Evolutionary conservation across 2,797 vertebrate species (phyloP), one percentile per base, ranked within the genome.

Genomic region (Dendrocincla tyrannina): DNA sequence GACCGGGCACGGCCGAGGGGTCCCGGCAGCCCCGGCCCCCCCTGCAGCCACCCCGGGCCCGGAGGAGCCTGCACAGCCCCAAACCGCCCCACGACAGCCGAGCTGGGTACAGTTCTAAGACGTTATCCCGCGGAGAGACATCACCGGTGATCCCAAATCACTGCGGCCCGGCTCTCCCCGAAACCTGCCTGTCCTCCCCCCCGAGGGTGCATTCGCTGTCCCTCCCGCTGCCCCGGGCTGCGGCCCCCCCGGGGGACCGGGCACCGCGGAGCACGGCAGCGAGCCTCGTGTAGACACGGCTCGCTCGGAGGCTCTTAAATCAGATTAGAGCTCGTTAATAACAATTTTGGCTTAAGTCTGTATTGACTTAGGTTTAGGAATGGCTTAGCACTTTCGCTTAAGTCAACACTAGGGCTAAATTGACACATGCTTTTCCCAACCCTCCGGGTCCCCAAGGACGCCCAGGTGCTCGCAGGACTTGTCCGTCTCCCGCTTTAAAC

Each of bases 281-380:
- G 70, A n/a, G 56, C 72, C 56, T 56, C 63, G 24, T 77, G 86
- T 87, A 56, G 92, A 93, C 95, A 63, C n/a, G 49, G 59, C 81
- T 85, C 30, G 56, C 75, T 68, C 81, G 37, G 74, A 86, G 90
- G 67, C 81, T 91, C 86, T 92, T 85, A 96, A 96, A 94, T 96
- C 94, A 96, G 93, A 92, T 94, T 97, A 96, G 88, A 83, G 85
- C 86, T 94, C 84, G 95, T 85, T 95, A 96, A 93, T 96, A 96
- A 95, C 87, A 94, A 96, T 95, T 97, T 96, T 95, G 96, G 92
- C 95, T 93, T 97, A 97, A 96, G 89, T 94, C 95, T 60, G 91
- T 96, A 78, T 97, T 97, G 96, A 97, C 92, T 96, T 95, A 93
- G 96, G 75, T 96, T 97, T 95, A 96, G 89, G 92, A 96, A 95